Base-by-base conservation (phyloP, 1,140 invertebrate species). In the Drosophila suzukii region DNA sequence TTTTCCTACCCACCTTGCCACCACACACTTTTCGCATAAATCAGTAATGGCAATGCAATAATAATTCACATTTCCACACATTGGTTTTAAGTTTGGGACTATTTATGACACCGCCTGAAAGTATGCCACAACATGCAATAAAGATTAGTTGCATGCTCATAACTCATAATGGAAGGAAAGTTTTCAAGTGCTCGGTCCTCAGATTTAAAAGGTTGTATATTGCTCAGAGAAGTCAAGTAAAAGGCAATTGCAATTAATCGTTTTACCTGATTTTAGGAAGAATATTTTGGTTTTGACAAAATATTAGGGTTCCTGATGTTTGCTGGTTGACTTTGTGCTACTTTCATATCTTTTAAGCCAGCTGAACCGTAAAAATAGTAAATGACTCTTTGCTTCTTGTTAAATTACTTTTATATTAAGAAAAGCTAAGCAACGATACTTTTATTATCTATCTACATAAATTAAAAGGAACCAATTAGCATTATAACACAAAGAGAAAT, bases 21-120 rank as follows among this genome's bases (percentile, higher is more conserved):
- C 15, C 15, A 34, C 41, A 55, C 41, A 63, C 46, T 60, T 61
- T 80, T 44, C 8, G 66, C 84, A 88, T 88, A 89, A 83, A 80
- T 89, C 79, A 88, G 77, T 77, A 67, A 75, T 71, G 41, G 55
- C 15, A 34, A 24, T 61, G 27, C 34, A 17, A 24, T 61, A 59
- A 50, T 78, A 75, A 72, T 73, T 70, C 41, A 56, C 59, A 70
- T 61, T 65, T 74, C 60, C 59, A 70, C 41, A 34, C 41, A 56
- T 74, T 60, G 34, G 41, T 41, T 58, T 24, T 8, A 39, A 44
- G 46, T n/a, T 47, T 13, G 46, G 46, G 54, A 44, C 75, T 80
- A 55, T 62, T 46, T 61, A 51, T 47, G 51, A 46, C 43, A 58
- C 54, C 13, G 78, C 79, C 78, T 39, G 74, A 82, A 82, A 82